phyloP scores from a whole-genome alignment of 2,113 vertebrate species.

The Microcebus murinus region DNA sequence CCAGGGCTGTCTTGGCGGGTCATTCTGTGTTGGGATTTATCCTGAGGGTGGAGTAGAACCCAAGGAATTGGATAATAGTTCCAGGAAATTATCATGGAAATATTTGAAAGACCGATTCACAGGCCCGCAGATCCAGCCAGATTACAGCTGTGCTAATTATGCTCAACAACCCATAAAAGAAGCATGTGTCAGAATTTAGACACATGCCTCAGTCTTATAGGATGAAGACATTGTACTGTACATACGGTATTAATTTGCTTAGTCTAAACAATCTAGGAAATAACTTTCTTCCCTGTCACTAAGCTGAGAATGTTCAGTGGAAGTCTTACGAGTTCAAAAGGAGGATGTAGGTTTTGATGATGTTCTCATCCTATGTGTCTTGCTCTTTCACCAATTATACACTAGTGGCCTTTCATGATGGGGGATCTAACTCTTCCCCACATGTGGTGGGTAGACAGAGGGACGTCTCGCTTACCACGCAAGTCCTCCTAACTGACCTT shows the following conservation, averaged over 20 bases:
- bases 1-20: neutral
- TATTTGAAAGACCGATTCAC: neutral
- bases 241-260: neutral
- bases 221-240: neutral
- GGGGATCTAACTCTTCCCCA: neutral
- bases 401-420: rapidly evolving
- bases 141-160: neutral
- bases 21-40: neutral
- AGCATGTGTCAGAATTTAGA: neutral
- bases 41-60: neutral
- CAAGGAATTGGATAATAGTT: neutral
- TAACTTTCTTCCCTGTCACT: neutral
- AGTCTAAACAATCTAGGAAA: neutral
- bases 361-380: rapidly evolving
- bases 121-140: rapidly evolving
- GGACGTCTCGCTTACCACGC: neutral
- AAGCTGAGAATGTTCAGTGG: neutral
- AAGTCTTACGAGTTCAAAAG: neutral
- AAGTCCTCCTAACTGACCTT: slow-evolving; percentile 84
- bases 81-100: neutral
- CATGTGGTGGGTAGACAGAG: rapidly evolving
- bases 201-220: neutral
- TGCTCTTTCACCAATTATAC: neutral
- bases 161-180: neutral
- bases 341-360: neutral